Conservation (phyloP, 2,888 invertebrate genomes). For the Pycnomerus fuliginosus region DNA sequence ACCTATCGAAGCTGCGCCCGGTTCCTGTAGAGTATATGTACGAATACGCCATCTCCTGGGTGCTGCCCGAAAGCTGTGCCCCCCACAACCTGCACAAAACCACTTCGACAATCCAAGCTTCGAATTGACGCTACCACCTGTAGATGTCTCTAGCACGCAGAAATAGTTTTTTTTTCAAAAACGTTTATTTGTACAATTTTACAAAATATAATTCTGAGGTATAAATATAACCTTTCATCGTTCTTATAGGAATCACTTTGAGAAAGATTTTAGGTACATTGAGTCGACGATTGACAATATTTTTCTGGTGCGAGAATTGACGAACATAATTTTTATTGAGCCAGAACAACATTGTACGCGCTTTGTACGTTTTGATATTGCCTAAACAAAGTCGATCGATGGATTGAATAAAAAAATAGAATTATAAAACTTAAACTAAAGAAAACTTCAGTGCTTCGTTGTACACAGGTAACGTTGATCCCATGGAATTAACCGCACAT, state of each 20-base stretch:
- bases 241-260: constrained; percentile 17
- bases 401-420: constrained; percentile 11
- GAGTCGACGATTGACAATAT: too few species aligned
- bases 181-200: constrained; percentile 36
- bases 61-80: constrained; percentile 8
- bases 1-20: constrained; percentile 7
- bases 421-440: constrained; percentile 8
- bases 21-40: constrained; percentile 16
- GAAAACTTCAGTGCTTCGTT: too few species aligned
- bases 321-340: too few species aligned
- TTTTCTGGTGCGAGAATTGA: too few species aligned
- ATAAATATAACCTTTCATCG: constrained; percentile 16
- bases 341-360: constrained; percentile 6
- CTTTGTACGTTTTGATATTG: constrained; percentile 13
- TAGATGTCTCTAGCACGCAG: background rate
- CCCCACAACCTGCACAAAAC: constrained; percentile 1
- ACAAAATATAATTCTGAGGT: constrained; percentile 34
- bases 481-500: constrained; percentile 15
- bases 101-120: constrained; percentile 15
- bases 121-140: background rate
- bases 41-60: constrained; percentile 28
- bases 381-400: constrained; percentile 5
- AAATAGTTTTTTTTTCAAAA: constrained; percentile 25
- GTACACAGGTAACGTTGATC: constrained; percentile 17
- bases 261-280: constrained; percentile 18